Evolutionary conservation across 2,888 invertebrate species (phyloP).

Genomic region (Eulithis prunata): DNA sequence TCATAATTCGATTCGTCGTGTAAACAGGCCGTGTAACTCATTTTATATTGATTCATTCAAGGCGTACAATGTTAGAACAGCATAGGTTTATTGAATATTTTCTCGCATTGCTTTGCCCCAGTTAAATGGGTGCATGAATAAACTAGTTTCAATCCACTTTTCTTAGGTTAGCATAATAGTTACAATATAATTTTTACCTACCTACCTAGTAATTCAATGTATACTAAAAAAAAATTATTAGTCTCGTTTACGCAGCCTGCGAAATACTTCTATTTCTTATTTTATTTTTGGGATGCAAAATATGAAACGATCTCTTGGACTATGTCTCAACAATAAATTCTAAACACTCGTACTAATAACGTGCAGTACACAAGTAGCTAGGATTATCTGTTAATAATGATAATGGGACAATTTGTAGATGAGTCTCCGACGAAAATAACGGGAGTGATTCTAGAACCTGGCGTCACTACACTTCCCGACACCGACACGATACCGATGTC

Average conservation of each 20-base stretch:
- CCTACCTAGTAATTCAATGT: too few species aligned
- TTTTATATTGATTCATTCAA: conserved; percentile 21
- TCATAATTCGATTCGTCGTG: conserved; percentile 23
- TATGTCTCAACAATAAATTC: conserved; percentile 22
- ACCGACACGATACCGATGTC: too few species aligned
- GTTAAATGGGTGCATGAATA: too few species aligned
- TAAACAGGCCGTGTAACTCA: conserved; percentile 23
- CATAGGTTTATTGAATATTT: conserved; percentile 5
- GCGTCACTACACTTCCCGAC: too few species aligned
- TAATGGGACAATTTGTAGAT: conserved; percentile 33
- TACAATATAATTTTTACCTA: too few species aligned
- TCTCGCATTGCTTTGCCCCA: background rate
- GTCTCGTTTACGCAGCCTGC: too few species aligned
- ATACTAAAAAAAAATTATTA: too few species aligned
- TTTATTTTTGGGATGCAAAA: too few species aligned
- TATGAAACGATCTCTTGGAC: conserved; percentile 9
- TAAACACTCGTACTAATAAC: conserved; percentile 10
- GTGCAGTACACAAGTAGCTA: conserved; percentile 21
- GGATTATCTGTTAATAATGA: conserved; percentile 34
- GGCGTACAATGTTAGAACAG: conserved; percentile 2
- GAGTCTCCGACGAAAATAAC: conserved; percentile 26
- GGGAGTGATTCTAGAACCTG: too few species aligned
- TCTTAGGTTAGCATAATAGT: too few species aligned
- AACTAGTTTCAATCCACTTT: too few species aligned
- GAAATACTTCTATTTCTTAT: too few species aligned